phyloP scores from a whole-genome alignment of 2,888 invertebrate species.

The Lottia scabra region DNA sequence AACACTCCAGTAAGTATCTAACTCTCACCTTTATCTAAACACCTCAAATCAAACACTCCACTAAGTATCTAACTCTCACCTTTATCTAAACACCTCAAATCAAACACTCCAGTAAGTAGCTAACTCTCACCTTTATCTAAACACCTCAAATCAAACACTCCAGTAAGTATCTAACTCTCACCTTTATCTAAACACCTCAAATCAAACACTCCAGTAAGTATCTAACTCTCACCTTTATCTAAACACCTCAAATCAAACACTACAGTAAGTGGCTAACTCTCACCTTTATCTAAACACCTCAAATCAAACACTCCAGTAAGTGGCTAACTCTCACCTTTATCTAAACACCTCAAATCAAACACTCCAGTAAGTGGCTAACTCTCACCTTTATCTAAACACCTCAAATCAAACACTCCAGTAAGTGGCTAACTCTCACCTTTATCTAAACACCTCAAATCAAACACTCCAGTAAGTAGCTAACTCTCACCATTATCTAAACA shows the following conservation, averaged over 20 bases:
- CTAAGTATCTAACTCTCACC: constrained; percentile 25
- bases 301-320: constrained; percentile 34
- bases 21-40: too few relatives aligned
- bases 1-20: constrained; percentile 32
- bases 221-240: too few relatives aligned
- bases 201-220: constrained; percentile 32
- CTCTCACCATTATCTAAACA: constrained; percentile 35
- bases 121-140: too few relatives aligned
- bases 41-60: constrained; percentile 32
- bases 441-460: constrained; percentile 35
- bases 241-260: constrained; percentile 34
- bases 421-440: too few relatives aligned
- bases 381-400: constrained; percentile 34
- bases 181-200: constrained; percentile 36
- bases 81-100: constrained; percentile 35
- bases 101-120: constrained; percentile 32
- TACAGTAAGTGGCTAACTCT: constrained; percentile 28
- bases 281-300: constrained; percentile 36
- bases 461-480: constrained; percentile 31
- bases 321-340: too few relatives aligned
- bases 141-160: constrained; percentile 33
- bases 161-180: constrained; percentile 27
- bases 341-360: constrained; percentile 34
- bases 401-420: constrained; percentile 35
- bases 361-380: constrained; percentile 30